Conservation (phyloP, 2,113 vertebrate genomes). For the Chascanopsetta lugubris region DNA sequence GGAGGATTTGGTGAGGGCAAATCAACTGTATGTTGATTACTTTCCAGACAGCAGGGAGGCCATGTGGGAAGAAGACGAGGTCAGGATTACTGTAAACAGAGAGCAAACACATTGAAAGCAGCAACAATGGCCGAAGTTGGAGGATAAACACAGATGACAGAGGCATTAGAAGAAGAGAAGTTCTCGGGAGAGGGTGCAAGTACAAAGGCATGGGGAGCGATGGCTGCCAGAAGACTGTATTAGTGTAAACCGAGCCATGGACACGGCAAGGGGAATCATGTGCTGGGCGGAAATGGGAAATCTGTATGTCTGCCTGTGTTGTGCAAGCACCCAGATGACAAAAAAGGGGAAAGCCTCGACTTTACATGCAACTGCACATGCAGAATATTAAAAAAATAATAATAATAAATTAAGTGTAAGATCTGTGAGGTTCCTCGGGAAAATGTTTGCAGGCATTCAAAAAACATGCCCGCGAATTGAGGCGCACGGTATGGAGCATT, state of each 20-base stretch:
- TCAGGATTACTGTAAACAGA: constrained; percentile 7
- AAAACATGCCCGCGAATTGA: constrained; percentile 36
- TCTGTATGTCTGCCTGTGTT: neutral
- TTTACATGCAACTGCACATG: neutral
- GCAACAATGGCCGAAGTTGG: constrained; percentile 14
- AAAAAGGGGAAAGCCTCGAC: neutral
- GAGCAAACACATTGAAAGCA: constrained; percentile 1
- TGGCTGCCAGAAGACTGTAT: constrained; percentile 41
- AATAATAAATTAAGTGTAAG: constrained; percentile 40
- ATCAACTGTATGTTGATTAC: constrained; percentile 14
- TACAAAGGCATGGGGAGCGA: constrained; percentile 16
- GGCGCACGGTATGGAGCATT: constrained; percentile 41
- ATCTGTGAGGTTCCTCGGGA: constrained; percentile 26
- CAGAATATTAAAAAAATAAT: no score
- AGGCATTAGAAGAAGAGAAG: neutral
- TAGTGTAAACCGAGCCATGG: constrained; percentile 16
- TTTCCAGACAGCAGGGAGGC: constrained; percentile 17
- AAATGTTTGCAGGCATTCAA: constrained; percentile 38
- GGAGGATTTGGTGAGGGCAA: neutral
- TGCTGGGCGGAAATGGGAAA: neutral
- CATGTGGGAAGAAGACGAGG: constrained; percentile 14
- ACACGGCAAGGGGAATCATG: neutral
- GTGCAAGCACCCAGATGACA: neutral
- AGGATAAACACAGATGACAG: constrained; percentile 9
- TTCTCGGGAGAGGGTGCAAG: constrained; percentile 9